These are phyloP conservation scores for Setipinna tenuifilis DNA, from an alignment of 2,797 vertebrate species.

Conservation along the genomic window DNA sequence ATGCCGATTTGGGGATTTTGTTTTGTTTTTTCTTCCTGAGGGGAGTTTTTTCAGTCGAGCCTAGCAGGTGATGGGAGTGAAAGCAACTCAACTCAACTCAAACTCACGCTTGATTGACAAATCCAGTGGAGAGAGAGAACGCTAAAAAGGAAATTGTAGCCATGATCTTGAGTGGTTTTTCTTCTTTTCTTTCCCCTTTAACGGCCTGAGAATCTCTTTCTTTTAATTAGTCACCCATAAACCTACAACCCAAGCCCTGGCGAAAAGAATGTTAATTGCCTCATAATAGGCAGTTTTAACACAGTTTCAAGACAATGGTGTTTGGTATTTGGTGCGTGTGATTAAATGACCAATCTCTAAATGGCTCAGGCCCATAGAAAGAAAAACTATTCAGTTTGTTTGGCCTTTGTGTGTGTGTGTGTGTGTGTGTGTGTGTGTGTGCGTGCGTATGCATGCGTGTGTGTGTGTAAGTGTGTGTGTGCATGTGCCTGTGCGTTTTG, in stretches of 20 bases:
- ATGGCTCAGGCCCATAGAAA: constrained; percentile 29
- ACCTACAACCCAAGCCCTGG: constrained; percentile 68
- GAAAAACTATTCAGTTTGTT: constrained; percentile 20
- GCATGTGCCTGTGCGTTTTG: background rate
- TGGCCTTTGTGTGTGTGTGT: background rate
- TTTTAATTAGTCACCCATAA: constrained; percentile 73
- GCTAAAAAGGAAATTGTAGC: constrained; percentile 60
- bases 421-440: constrained; percentile 24
- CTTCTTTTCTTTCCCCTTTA: constrained; percentile 46
- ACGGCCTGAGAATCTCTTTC: constrained; percentile 64
- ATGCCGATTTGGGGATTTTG: background rate
- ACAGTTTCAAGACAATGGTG: constrained; percentile 73
- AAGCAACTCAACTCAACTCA: constrained; percentile 39
- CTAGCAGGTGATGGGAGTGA: constrained; percentile 19
- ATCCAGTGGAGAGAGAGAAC: constrained; percentile 62
- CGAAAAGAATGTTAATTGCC: constrained; percentile 75
- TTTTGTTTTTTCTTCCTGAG: background rate
- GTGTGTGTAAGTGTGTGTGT: constrained; percentile 1
- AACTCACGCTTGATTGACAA: constrained; percentile 69
- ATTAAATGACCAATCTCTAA: constrained; percentile 29
- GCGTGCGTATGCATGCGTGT: background rate
- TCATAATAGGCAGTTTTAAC: constrained; percentile 75
- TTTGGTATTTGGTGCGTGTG: constrained; percentile 67
- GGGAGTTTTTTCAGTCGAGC: background rate
- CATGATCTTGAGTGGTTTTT: constrained; percentile 61